These are phyloP conservation scores for Plagodis pulveraria DNA, from an alignment of 2,888 invertebrate genomes.

Conservation along the genomic window DNA sequence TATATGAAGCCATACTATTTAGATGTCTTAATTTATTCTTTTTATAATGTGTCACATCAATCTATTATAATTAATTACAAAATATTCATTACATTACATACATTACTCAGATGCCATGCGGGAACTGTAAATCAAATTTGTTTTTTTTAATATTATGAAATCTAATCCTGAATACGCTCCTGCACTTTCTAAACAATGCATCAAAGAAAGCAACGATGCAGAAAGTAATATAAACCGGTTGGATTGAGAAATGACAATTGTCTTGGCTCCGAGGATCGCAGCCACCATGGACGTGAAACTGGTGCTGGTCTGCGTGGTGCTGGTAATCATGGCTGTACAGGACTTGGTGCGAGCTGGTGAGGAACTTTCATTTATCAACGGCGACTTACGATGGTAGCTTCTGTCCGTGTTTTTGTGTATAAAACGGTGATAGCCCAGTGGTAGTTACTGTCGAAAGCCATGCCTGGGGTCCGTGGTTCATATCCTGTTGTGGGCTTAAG, in stretches of 20 bases:
- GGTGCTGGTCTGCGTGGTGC: constrained; percentile 42
- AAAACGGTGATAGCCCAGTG: no score
- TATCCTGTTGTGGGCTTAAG: no score
- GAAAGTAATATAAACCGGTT: constrained; percentile 61
- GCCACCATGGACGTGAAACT: constrained; percentile 54
- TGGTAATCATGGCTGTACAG: constrained; percentile 41
- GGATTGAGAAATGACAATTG: constrained; percentile 3
- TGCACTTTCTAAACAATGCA: constrained; percentile 48
- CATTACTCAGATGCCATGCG: no score
- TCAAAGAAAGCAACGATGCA: constrained; percentile 50
- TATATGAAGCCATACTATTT: no score
- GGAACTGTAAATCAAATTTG: no score
- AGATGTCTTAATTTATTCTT: no score
- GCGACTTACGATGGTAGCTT: no score
- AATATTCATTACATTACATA: no score
- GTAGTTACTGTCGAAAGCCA: no score
- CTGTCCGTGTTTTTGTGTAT: no score
- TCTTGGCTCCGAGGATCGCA: constrained; percentile 1
- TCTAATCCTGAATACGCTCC: constrained; percentile 46
- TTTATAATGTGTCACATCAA: not conserved
- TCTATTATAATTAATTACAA: not conserved
- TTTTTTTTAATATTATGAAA: no score
- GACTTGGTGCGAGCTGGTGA: constrained; percentile 59
- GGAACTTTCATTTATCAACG: constrained; percentile 24
- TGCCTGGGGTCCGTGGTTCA: no score